Conservation (phyloP, 2,797 vertebrate species). For the Malurus splendens region DNA sequence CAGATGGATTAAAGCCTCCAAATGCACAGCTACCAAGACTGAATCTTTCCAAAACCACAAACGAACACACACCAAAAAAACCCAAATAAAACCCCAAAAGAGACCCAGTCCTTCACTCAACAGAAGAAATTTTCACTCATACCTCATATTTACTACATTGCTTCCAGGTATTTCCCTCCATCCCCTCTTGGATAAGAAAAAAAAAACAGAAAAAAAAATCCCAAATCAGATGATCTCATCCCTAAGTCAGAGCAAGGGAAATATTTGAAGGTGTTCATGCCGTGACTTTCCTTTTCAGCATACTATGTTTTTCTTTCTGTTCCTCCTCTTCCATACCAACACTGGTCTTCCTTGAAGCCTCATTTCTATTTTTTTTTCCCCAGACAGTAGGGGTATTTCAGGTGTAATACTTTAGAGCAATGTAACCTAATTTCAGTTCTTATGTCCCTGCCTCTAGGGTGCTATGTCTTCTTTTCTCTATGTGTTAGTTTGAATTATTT, state of each 20-base stretch:
- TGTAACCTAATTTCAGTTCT: not conserved
- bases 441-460: not conserved
- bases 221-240: not conserved
- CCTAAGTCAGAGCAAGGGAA: not conserved
- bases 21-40: not conserved
- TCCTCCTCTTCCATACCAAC: not conserved
- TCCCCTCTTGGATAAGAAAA: not conserved
- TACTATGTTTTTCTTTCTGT: not conserved
- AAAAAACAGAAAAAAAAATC: too few species aligned
- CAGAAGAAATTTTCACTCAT: not conserved
- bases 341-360: not conserved
- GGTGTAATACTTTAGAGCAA: not conserved
- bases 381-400: not conserved
- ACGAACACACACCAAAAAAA: not conserved
- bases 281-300: not conserved
- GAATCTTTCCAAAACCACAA: not conserved
- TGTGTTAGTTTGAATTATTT: not conserved
- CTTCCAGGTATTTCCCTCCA: not conserved
- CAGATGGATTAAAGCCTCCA: not conserved
- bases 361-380: not conserved
- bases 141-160: not conserved
- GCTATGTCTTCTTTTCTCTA: not conserved
- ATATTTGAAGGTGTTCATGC: not conserved
- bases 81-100: fast-evolving
- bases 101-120: not conserved